These are phyloP conservation scores for Ostrea edulis DNA, from an alignment of 1,140 invertebrate genomes.

Conservation along the genomic window DNA sequence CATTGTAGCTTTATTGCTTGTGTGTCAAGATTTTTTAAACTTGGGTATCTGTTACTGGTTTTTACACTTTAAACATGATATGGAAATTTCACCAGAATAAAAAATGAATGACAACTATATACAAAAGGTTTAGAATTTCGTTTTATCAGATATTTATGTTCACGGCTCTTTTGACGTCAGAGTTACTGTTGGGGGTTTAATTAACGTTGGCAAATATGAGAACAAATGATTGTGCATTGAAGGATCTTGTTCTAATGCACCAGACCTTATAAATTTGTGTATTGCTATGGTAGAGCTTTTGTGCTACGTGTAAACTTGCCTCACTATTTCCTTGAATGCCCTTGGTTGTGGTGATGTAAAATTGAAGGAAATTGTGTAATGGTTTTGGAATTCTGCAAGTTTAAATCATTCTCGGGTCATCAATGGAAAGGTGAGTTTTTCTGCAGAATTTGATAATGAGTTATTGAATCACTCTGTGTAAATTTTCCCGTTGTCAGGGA, in stretches of 20 bases:
- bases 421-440: constrained; percentile 5
- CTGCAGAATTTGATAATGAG: not conserved
- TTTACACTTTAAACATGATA: too few species aligned
- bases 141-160: not conserved
- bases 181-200: not conserved
- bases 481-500: too few species aligned
- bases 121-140: not conserved
- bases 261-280: not conserved
- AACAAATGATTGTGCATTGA: constrained; percentile 6
- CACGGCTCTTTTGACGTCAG: not conserved
- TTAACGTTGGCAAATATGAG: not conserved
- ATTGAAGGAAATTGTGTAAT: not conserved
- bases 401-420: not conserved
- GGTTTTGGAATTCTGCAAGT: not conserved
- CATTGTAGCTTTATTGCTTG: too few species aligned
- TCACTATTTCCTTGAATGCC: not conserved
- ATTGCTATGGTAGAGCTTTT: constrained; percentile 21
- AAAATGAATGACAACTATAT: not conserved
- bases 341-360: not conserved
- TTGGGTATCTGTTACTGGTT: too few species aligned
- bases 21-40: too few species aligned
- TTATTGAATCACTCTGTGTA: too few species aligned
- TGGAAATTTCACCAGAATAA: not conserved
- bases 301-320: not conserved
- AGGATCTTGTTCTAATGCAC: constrained; percentile 1